Evolutionary conservation across 1,140 invertebrate species (phyloP), one percentile per base, ranked within the genome.

Genomic region (Orchesella cincta): DNA sequence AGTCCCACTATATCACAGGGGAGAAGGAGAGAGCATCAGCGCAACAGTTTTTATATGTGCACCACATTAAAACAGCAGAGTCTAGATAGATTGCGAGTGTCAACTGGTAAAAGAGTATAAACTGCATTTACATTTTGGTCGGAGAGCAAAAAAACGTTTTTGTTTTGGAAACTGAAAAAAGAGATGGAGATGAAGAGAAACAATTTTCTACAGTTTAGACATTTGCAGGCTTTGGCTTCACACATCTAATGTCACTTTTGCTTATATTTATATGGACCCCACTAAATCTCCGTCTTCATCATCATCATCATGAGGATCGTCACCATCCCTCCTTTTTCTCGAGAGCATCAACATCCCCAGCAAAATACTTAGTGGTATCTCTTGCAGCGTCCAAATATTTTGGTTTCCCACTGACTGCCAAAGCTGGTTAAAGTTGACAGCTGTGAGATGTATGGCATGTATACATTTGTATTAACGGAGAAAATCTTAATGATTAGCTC

Each of bases 401-500:
- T 67, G 62, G 28, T 29, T 67, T 67, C 62, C 62, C 62, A 67
- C 62, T 67, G 8, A 33, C 29, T 67, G 62, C 23, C 62, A 67
- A 67, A 67, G 62, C 62, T 33, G 62, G 62, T 67, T 31, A 31
- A 31, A 67, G 26, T 67, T 67, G 62, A 67, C 62, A 67, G 62
- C 62, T 67, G 62, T 33, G 62, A 67, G 62, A 67, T 67, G 29
- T 67, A 67, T 67, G 62, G 62, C 62, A 29, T 67, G 54, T 57
- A 57, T 57, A 57, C 23, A 57, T 67, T 67, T 67, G 62, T 67
- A 67, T 33, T 67, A 31, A 67, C 62, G 31, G 31, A 12, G 62
- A 33, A 23, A 67, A 67, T 67, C 62, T 67, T 67, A 67, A 67
- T 67, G 62, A 67, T 67, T 67, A 67, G 31, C 62, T 67, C 62